Evolutionary conservation across 2,113 vertebrate species (phyloP).

Genomic region (Pantherophis guttatus): DNA sequence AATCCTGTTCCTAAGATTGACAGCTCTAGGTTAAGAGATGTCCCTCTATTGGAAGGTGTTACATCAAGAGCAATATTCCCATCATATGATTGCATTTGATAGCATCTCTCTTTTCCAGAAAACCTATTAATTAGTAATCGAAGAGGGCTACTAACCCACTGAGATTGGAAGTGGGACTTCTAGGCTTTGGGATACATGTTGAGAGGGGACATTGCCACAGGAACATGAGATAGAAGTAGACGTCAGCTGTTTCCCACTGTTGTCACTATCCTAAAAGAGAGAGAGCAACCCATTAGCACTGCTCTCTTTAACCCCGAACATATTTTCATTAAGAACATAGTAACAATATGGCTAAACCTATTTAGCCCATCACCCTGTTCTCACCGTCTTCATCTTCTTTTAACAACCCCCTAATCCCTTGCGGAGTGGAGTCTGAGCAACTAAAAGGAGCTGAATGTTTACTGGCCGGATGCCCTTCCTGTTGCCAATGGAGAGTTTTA

Average conservation of each 20-base stretch:
- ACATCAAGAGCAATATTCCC: background rate
- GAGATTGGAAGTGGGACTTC: constrained; percentile 62
- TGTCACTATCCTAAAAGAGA: constrained; percentile 54
- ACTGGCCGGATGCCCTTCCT: no score
- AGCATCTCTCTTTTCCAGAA: background rate
- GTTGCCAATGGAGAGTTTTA: no score
- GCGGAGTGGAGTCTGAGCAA: no score
- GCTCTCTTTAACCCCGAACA: background rate
- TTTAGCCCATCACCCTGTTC: background rate
- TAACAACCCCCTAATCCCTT: no score
- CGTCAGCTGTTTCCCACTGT: constrained; percentile 64
- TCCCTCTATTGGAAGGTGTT: background rate
- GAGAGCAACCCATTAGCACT: background rate
- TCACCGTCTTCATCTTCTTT: background rate
- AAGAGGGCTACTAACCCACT: constrained; percentile 73
- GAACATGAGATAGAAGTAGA: constrained; percentile 78
- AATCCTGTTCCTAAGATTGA: background rate
- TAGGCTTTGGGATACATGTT: constrained; percentile 63
- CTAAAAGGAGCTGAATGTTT: no score
- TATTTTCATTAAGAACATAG: background rate
- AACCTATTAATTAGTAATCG: background rate
- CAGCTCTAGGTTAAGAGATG: background rate
- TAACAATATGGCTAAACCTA: background rate
- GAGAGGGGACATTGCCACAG: constrained; percentile 61
- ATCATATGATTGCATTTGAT: background rate